Base-by-base conservation (phyloP, 2,888 invertebrate species). In the Drosophila mercatorum region DNA sequence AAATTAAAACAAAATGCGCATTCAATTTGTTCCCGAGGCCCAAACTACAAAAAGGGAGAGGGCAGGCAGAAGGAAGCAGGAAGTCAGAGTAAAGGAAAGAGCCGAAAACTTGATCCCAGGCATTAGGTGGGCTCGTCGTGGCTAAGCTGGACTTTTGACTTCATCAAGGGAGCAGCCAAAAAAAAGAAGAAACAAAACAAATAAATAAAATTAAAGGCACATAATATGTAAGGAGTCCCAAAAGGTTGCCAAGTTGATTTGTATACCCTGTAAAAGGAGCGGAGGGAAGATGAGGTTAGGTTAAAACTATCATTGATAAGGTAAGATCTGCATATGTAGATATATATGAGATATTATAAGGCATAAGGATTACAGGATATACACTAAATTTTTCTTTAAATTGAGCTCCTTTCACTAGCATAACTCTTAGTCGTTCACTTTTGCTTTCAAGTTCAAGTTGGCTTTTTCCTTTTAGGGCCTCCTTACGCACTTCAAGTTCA, bases 1-100 rank as follows among this genome's bases (percentile, higher is more conserved):
- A 85, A 84, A 82, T 85, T 73, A 85, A 84, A 75, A 85, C 73
- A 72, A 77, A 83, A 83, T 76, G 83, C 66, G 66, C 81, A 83
- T 76, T 76, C 75, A 70, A 78, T 63, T 77, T 81, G 78, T 78
- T 53, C 47, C 53, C 26, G 26, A 26, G 17, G 36, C n/a, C 40
- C 36, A 66, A 66, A 66, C 74, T 67, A 67, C 49, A 56, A 22
- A 36, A 1, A 1, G 7, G 22, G 22, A n/a, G 3, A 14, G 22
- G 22, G 28, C 28, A 28, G 28, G 28, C 22, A 28, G 3, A 7
- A 14, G 12, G 46, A 31, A 10, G n/a, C 14, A 40, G 3, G 2
- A 28, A 14, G 52, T 31, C 31, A n/a, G n/a, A 31, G 49, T n/a
- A 43, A 41, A 6, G 5, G 41, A 31, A 55, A 43, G 47, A 22